Conservation (phyloP, 2,113 vertebrate species). For the Chaetodon trifascialis region DNA sequence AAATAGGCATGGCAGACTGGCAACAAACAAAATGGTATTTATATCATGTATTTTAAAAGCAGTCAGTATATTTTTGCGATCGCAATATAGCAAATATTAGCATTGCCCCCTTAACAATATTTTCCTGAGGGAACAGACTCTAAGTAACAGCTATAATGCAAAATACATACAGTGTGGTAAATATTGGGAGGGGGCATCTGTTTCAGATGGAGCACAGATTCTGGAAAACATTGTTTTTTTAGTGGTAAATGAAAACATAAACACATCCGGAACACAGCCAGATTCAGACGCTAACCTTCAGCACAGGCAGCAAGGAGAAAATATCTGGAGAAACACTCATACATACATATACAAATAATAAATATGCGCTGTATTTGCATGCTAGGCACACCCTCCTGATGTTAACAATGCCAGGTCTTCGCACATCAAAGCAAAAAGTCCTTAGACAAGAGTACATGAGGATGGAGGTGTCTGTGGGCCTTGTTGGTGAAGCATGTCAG, state of each 20-base stretch:
- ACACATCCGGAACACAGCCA: constrained; percentile 44
- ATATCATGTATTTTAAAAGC: neutral
- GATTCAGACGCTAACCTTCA: constrained; percentile 69
- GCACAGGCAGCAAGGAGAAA: constrained; percentile 57
- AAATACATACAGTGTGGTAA: constrained; percentile 3
- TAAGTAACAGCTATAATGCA: neutral
- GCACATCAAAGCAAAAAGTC: constrained; percentile 74
- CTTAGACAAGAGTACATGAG: constrained; percentile 67
- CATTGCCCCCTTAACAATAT: neutral
- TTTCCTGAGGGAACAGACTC: constrained; percentile 9
- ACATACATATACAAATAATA: constrained; percentile 54
- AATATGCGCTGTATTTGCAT: constrained; percentile 66
- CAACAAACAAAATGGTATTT: neutral
- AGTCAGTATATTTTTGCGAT: neutral
- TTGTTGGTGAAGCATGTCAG: constrained; percentile 67
- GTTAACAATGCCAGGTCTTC: constrained; percentile 69
- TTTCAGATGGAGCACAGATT: constrained; percentile 26
- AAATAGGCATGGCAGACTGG: constrained; percentile 9
- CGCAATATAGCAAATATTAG: neutral
- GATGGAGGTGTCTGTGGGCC: constrained; percentile 66
- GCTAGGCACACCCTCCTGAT: constrained; percentile 42
- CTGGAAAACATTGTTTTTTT: constrained; percentile 40
- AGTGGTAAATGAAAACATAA: constrained; percentile 51
- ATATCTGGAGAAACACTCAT: constrained; percentile 33
- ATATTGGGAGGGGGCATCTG: neutral